phyloP scores from a whole-genome alignment of 2,888 invertebrate species.

The Myopa tessellatipennis region DNA sequence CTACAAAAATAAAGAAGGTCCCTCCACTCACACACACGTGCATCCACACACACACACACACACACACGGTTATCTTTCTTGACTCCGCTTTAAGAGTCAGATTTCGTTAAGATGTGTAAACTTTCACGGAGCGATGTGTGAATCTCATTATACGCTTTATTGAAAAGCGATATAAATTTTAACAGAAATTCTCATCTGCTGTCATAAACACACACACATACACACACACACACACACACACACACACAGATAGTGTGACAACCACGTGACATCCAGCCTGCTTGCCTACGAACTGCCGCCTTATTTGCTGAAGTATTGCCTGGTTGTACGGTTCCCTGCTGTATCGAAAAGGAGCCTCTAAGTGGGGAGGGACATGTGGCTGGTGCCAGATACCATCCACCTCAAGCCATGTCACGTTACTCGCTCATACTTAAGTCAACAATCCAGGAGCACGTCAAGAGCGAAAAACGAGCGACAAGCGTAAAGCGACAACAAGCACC shows the following conservation, averaged over 20 bases:
- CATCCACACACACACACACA: too few relatives aligned
- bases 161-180: constrained; percentile 17
- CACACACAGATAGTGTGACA: too few relatives aligned
- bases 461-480: background rate
- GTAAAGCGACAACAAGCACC: background rate
- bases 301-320: too few relatives aligned
- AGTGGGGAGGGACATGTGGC: background rate
- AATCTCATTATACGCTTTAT: constrained; percentile 56
- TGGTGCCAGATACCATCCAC: background rate
- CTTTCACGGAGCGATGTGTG: constrained; percentile 48
- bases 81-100: too few relatives aligned
- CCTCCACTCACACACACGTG: too few relatives aligned
- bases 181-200: background rate
- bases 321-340: too few relatives aligned
- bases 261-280: too few relatives aligned
- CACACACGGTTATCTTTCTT: too few relatives aligned
- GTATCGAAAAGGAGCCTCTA: too few relatives aligned
- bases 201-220: background rate
- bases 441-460: background rate
- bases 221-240: background rate
- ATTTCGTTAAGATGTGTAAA: too few relatives aligned
- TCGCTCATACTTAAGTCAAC: constrained; percentile 4
- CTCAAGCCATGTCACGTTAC: background rate
- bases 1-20: too few relatives aligned
- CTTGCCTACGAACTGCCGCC: too few relatives aligned